Conservation (phyloP, 2,797 vertebrate genomes). For the Poliocrania exsul region DNA sequence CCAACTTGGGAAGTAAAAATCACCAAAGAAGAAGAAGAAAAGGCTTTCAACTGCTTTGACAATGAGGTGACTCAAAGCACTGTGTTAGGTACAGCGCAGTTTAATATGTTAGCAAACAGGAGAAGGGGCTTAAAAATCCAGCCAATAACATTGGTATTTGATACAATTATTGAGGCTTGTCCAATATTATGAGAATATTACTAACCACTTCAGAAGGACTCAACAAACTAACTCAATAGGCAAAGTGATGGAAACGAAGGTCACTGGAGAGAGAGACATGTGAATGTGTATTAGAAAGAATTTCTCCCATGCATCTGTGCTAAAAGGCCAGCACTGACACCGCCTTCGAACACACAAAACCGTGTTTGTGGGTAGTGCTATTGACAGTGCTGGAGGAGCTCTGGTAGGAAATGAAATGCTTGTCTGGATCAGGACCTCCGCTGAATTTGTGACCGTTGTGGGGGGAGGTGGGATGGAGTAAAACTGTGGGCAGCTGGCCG, state of each 20-base stretch:
- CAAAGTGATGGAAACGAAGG: constrained; percentile 34
- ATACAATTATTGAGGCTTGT: constrained; percentile 1
- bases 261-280: neutral
- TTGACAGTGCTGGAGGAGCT: neutral
- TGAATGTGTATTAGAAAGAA: constrained; percentile 17
- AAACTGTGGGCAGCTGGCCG: constrained; percentile 23
- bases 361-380: neutral
- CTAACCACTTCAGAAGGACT: neutral
- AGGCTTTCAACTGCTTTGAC: constrained; percentile 59
- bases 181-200: constrained; percentile 14
- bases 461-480: neutral
- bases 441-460: neutral
- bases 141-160: neutral
- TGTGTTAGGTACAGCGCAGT: constrained; percentile 13
- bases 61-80: constrained; percentile 47
- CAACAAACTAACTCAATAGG: neutral
- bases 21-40: constrained; percentile 48
- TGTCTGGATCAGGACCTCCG: neutral
- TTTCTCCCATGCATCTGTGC: constrained; percentile 10
- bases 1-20: constrained; percentile 56
- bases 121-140: constrained; percentile 15
- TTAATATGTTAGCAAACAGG: constrained; percentile 58
- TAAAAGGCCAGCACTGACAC: constrained; percentile 20
- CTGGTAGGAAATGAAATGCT: neutral
- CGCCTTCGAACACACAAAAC: neutral